These are phyloP conservation scores for Rhabditoides inermis DNA, from an alignment of 2,888 invertebrate genomes.

Conservation along the genomic window DNA sequence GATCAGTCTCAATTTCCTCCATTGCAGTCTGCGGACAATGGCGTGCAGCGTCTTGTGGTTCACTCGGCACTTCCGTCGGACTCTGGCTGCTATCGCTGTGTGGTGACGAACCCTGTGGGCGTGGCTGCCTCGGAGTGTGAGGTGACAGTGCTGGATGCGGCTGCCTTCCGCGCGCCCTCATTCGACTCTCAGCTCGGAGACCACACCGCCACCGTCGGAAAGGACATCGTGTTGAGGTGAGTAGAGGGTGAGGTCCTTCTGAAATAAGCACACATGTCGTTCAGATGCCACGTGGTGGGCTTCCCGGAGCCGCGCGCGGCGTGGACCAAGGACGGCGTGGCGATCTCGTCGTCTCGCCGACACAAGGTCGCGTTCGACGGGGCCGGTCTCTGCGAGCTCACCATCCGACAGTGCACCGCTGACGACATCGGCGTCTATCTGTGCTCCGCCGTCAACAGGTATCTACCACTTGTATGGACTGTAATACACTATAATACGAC, in stretches of 20 bases:
- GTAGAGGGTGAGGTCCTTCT: too few relatives aligned
- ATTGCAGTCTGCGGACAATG: slow-evolving; percentile 14
- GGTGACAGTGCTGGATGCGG: slow-evolving; percentile 27
- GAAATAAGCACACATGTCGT: slow-evolving; percentile 20
- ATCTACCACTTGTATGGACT: background rate
- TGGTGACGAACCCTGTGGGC: slow-evolving; percentile 50
- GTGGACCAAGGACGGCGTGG: slow-evolving; percentile 48
- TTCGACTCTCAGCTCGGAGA: slow-evolving; percentile 22
- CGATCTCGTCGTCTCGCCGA: slow-evolving; percentile 27
- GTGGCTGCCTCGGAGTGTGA: slow-evolving; percentile 22
- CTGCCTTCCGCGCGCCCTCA: slow-evolving; percentile 20
- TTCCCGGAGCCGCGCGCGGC: slow-evolving; percentile 52
- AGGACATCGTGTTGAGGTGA: slow-evolving; percentile 31
- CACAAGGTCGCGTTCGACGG: slow-evolving; percentile 29
- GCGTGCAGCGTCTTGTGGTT: slow-evolving; percentile 19
- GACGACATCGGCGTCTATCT: slow-evolving; percentile 45
- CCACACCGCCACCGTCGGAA: slow-evolving; percentile 26
- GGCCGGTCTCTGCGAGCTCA: slow-evolving; percentile 30
- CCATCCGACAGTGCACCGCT: slow-evolving; percentile 20
- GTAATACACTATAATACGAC: background rate
- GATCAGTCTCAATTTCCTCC: too few relatives aligned
- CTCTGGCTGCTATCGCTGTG: slow-evolving; percentile 53
- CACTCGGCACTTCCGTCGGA: slow-evolving; percentile 34
- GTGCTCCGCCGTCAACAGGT: slow-evolving; percentile 22
- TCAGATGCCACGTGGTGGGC: slow-evolving; percentile 54